phyloP scores from a whole-genome alignment of 2,888 invertebrate genomes.

The Pollenia griseotomentosa region DNA sequence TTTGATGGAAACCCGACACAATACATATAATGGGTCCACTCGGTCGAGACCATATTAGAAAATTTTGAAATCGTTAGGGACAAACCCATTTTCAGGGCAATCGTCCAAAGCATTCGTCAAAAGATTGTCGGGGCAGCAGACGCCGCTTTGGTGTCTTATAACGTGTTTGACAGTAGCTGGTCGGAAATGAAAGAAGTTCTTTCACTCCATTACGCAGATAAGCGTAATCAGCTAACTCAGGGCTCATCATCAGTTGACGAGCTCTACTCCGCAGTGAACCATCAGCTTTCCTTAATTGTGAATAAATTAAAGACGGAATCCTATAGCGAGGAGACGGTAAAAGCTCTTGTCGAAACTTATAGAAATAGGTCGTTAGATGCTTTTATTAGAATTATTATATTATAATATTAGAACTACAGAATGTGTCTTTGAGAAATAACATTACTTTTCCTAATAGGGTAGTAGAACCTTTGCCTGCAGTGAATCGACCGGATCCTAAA shows the following conservation, averaged over 20 bases:
- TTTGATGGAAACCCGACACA: constrained; percentile 22
- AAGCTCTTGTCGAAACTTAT: not conserved
- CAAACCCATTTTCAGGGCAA: constrained; percentile 60
- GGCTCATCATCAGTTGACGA: constrained; percentile 62
- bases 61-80: constrained; percentile 52
- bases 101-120: constrained; percentile 70
- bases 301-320: constrained; percentile 69
- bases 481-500: too few relatives aligned
- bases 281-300: constrained; percentile 65
- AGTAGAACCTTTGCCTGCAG: too few relatives aligned
- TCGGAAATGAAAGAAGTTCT: constrained; percentile 63
- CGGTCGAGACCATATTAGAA: constrained; percentile 33
- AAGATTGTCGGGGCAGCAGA: constrained; percentile 66
- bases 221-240: constrained; percentile 67
- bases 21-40: constrained; percentile 23
- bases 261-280: constrained; percentile 69
- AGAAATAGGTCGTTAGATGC: too few relatives aligned
- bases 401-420: too few relatives aligned
- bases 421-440: too few relatives aligned
- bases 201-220: constrained; percentile 72
- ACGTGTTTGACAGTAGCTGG: constrained; percentile 66
- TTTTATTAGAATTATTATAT: not conserved
- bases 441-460: too few relatives aligned
- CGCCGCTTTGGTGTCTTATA: constrained; percentile 62
- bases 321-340: too few relatives aligned